Evolutionary conservation across 2,888 invertebrate genomes (phyloP), one percentile per base, ranked within the genome.

Genomic region (Didymodactylos carnosus): DNA sequence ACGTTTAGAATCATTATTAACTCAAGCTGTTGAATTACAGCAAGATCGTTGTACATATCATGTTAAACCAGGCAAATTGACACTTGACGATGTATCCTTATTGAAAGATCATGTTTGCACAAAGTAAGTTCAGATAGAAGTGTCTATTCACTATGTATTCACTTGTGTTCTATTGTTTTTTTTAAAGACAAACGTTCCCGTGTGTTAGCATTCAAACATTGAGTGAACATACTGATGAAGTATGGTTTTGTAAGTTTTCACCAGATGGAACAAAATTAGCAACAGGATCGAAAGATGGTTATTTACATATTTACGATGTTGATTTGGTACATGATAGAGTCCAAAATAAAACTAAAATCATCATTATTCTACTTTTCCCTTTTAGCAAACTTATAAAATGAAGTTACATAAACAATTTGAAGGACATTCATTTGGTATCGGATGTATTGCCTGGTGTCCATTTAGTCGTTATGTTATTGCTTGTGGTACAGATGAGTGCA

Each of bases 191-290:
- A 80, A 86, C 88, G 79, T 92, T 93, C 86, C 93, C 93, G 69
- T 89, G 89, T 80, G 88, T 89, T 83, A 89, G 90, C 76, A 86
- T 89, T 27, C 87, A 92, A 77, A 79, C 80, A 62, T 78, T 83
- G 39, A 82, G 79, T 71, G 62, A 62, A 35, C 95, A 97, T 85
- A 92, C 91, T 84, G 95, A 95, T 84, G 95, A 97, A 86, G 94
- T 97, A 76, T 95, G 94, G 95, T 94, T 91, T 85, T 94, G 94
- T 85, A 90, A 91, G 83, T 97, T 97, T 86, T 94, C 95, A 41
- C 94, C 94, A n/a, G 92, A 95, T 85, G 97, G 97, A 77, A 87
- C 88, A 73, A 91, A 91, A 84, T 86, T 97, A 78, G 97, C 95
- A 10, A 94, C 94, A 70, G 95, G 95, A 79, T 94, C 94, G 79